phyloP scores from a whole-genome alignment of 2,113 vertebrate genomes.

The Guaruba guarouba region DNA sequence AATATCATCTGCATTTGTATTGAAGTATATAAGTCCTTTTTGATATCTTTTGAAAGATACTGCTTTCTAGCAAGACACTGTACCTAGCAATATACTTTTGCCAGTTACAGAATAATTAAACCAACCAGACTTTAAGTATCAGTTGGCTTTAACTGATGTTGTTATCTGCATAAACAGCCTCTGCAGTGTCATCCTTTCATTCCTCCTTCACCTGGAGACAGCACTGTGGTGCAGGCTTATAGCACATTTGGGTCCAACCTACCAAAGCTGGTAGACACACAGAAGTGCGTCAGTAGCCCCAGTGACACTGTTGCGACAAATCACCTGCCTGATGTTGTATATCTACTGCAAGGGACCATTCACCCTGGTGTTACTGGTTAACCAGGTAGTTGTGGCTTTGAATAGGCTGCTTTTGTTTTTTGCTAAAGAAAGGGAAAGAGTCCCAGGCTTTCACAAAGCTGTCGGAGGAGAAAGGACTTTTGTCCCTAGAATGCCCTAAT shows the following conservation, averaged over 20 bases:
- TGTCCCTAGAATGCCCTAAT: not conserved
- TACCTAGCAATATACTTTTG: not conserved
- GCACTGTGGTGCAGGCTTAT: not conserved
- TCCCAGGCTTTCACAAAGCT: not conserved
- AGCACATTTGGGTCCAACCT: not conserved
- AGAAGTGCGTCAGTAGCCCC: fast-evolving
- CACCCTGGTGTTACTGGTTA: not conserved
- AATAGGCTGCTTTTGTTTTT: not conserved
- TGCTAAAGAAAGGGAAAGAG: not conserved
- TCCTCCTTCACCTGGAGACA: not conserved
- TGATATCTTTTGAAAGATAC: not conserved
- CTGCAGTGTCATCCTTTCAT: not conserved
- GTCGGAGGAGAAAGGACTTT: not conserved
- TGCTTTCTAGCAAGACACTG: not conserved
- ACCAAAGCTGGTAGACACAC: fast-evolving
- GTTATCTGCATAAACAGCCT: not conserved
- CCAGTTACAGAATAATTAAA: not conserved
- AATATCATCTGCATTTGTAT: not conserved
- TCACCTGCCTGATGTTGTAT: not conserved
- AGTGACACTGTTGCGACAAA: not conserved
- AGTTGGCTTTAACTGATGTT: not conserved
- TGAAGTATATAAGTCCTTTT: not conserved
- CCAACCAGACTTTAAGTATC: not conserved
- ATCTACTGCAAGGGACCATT: fast-evolving
- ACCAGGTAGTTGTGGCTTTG: not conserved